Evolutionary conservation across 2,888 invertebrate genomes (phyloP).

Genomic region (Oscheius onirici): DNA sequence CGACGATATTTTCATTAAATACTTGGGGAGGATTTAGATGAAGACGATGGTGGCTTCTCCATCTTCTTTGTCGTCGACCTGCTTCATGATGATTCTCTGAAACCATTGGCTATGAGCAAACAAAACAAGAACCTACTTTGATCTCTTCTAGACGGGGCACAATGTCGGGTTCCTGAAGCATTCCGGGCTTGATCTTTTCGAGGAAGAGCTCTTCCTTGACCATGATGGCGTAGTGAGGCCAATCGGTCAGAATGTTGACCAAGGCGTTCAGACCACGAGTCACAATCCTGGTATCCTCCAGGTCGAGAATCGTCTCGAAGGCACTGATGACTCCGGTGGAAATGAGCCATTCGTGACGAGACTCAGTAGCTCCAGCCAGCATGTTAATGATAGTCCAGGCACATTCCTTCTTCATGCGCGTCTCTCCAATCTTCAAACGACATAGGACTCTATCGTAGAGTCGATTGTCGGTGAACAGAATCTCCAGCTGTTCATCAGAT

Average conservation of each 20-base stretch:
- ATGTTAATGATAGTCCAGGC: constrained; percentile 26
- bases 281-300: constrained; percentile 15
- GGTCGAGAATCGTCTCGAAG: background rate
- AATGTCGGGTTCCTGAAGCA: too few species aligned
- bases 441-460: constrained; percentile 9
- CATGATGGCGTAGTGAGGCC: constrained; percentile 16
- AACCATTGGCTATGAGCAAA: too few species aligned
- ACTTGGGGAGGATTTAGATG: too few species aligned
- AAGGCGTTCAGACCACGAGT: constrained; percentile 1
- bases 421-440: background rate
- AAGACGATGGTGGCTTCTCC: constrained; percentile 11
- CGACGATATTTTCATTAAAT: too few species aligned
- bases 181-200: constrained; percentile 4
- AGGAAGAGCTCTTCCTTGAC: background rate
- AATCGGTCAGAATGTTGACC: constrained; percentile 1
- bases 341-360: constrained; percentile 10
- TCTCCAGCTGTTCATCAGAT: constrained; percentile 36
- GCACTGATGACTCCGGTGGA: constrained; percentile 4
- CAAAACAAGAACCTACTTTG: too few species aligned
- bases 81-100: background rate
- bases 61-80: background rate
- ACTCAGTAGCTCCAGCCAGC: constrained; percentile 19
- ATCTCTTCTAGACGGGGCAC: too few species aligned
- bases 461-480: constrained; percentile 17
- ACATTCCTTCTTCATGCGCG: constrained; percentile 29